Conservation (phyloP, 2,113 vertebrate genomes). For the Ammodytes dubius region DNA sequence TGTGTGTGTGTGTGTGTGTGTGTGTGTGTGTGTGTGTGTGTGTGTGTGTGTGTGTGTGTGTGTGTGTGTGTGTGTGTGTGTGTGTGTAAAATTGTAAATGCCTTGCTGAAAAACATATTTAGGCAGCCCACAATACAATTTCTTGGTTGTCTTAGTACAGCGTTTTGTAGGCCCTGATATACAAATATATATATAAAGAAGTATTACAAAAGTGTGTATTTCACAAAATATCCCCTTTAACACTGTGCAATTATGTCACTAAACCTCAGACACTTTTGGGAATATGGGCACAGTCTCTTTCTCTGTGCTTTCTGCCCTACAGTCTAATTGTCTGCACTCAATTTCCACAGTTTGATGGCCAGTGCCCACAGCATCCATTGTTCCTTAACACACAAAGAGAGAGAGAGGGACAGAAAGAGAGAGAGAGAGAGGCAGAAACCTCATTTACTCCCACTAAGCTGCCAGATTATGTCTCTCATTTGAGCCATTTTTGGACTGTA, state of each 20-base stretch:
- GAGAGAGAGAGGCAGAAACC: conserved; percentile 4
- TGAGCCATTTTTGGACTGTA: conserved; percentile 18
- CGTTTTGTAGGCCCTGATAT: too few relatives aligned
- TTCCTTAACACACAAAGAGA: conserved; percentile 6
- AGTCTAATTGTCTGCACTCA: not conserved
- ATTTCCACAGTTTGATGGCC: conserved; percentile 7
- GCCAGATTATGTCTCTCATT: conserved; percentile 23
- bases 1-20: too few relatives aligned
- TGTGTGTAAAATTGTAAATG: too few relatives aligned
- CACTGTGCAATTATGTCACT: not conserved
- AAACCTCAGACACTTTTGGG: not conserved
- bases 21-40: too few relatives aligned
- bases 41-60: too few relatives aligned
- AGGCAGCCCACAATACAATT: too few relatives aligned
- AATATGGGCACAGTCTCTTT: not conserved
- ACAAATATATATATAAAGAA: too few relatives aligned
- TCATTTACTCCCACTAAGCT: conserved; percentile 20
- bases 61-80: too few relatives aligned
- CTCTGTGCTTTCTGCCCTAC: not conserved
- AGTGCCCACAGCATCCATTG: conserved; percentile 7
- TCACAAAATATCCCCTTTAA: not conserved
- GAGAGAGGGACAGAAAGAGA: not conserved
- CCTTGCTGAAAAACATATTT: too few relatives aligned
- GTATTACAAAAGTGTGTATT: too few relatives aligned
- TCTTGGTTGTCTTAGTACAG: too few relatives aligned